A percentile compares a stretch with the other conserved stretches of the same genome.
These are phyloP conservation scores for Nesidiocoris tenuis DNA, from an alignment of 2,888 invertebrate species.

Conservation along the genomic window DNA sequence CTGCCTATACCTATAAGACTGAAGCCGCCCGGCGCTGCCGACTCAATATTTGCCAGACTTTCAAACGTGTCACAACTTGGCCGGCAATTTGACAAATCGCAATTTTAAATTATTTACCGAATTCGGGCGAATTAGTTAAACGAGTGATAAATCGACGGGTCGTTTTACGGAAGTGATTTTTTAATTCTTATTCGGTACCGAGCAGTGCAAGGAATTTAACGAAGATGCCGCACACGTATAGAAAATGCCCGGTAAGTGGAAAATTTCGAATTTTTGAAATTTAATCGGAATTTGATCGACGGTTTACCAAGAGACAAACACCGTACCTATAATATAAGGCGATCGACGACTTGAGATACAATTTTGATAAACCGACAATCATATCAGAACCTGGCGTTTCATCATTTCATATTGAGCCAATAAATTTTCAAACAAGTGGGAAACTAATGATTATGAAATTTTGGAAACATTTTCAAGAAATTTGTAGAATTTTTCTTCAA, in stretches of 20 bases:
- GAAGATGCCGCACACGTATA: constrained; percentile 29
- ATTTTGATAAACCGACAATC: too few relatives aligned
- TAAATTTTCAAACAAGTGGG: too few relatives aligned
- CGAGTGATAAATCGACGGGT: neutral
- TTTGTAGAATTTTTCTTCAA: too few relatives aligned
- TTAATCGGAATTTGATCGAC: neutral
- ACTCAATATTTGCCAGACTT: constrained; percentile 20
- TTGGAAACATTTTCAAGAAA: too few relatives aligned
- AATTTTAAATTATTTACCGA: neutral
- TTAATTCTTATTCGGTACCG: too few relatives aligned
- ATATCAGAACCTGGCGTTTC: too few relatives aligned
- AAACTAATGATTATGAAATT: too few relatives aligned
- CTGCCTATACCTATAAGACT: constrained; percentile 14
- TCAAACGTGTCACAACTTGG: neutral
- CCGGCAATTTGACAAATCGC: neutral
- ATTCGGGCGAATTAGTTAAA: neutral
- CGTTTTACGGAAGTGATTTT: neutral
- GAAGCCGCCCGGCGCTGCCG: constrained; percentile 16
- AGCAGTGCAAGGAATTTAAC: neutral
- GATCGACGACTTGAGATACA: too few relatives aligned
- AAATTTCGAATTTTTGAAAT: neutral
- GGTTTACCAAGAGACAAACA: neutral
- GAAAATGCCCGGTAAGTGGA: constrained; percentile 34
- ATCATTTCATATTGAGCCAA: too few relatives aligned
- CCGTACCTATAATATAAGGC: too few relatives aligned